A percentile compares a stretch with the other conserved stretches of the same genome.
Conservation (phyloP, 2,113 vertebrate species). For the Caloenas nicobarica region DNA sequence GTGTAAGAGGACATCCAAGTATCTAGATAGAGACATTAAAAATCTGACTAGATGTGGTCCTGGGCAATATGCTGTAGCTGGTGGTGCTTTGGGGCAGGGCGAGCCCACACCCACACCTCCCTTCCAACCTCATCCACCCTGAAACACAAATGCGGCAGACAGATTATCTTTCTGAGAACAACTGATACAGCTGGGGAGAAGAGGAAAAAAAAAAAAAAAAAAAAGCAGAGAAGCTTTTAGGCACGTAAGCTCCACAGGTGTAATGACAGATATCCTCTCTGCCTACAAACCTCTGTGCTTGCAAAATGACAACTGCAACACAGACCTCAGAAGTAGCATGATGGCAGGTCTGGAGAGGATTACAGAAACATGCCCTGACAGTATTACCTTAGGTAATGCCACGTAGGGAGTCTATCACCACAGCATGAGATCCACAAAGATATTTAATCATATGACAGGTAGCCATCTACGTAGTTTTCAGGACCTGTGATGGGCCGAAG, state of each 20-base stretch:
- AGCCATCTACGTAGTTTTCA: background rate
- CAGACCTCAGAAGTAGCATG: background rate
- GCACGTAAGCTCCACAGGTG: background rate
- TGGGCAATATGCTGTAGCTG: background rate
- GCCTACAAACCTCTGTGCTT: background rate
- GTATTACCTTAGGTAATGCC: background rate
- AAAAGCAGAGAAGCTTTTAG: background rate
- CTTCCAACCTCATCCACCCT: background rate
- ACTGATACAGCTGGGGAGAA: background rate
- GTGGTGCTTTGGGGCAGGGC: background rate
- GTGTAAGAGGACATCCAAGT: background rate
- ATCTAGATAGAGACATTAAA: background rate
- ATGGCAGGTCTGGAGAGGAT: background rate
- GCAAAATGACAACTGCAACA: background rate
- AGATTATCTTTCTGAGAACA: background rate
- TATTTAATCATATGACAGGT: background rate
- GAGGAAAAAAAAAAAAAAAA: no score
- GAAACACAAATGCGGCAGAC: background rate
- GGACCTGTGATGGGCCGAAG: background rate
- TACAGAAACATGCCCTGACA: background rate
- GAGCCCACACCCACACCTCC: background rate
- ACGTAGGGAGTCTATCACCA: background rate
- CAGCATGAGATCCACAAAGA: background rate
- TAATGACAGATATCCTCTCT: background rate
- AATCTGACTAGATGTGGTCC: background rate